phyloP scores from a whole-genome alignment of 2,113 vertebrate genomes.

The Notechis scutatus region DNA sequence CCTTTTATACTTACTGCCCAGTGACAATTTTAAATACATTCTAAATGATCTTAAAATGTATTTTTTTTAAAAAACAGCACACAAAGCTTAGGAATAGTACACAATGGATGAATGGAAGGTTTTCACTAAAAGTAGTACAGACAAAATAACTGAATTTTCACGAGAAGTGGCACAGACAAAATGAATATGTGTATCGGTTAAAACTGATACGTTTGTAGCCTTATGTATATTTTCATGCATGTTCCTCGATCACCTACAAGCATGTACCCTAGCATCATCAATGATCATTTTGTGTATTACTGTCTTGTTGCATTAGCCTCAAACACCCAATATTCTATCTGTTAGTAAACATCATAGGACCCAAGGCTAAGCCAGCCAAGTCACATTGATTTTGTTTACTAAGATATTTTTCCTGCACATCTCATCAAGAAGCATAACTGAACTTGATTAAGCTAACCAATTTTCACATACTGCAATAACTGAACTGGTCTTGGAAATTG shows the following conservation, averaged over 20 bases:
- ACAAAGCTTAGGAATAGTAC: neutral
- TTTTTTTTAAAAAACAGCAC: neutral
- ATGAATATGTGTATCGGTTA: too few species aligned
- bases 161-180: too few species aligned
- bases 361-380: neutral
- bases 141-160: too few species aligned
- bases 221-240: neutral
- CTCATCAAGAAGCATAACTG: neutral
- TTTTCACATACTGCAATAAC: neutral
- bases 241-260: neutral
- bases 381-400: neutral
- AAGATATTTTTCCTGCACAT: neutral
- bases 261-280: neutral
- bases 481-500: neutral
- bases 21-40: neutral
- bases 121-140: too few species aligned
- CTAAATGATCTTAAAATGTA: neutral
- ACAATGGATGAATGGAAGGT: neutral
- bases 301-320: neutral
- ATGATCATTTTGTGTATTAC: neutral
- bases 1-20: neutral
- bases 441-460: neutral
- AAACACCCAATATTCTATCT: neutral
- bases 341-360: neutral
- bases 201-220: neutral